Conservation (phyloP, 2,113 vertebrate species). For the Oncorhynchus mykiss region DNA sequence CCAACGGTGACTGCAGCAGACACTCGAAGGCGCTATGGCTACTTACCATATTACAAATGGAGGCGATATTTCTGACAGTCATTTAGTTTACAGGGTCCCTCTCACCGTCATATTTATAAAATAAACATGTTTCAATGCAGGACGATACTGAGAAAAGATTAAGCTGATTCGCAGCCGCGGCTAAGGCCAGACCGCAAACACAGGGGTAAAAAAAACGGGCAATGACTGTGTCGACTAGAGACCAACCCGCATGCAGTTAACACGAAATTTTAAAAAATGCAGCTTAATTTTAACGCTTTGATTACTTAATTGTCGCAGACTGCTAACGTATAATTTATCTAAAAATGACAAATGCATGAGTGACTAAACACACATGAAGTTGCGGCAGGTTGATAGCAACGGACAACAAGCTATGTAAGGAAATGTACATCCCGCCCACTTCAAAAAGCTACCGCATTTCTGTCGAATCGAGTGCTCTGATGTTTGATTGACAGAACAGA, state of each 20-base stretch:
- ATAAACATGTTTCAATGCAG: conserved; percentile 74
- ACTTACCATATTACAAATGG: conserved; percentile 99
- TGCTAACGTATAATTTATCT: background rate
- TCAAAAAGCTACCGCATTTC: background rate
- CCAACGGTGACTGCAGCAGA: conserved; percentile 32
- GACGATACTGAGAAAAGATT: conserved; percentile 40
- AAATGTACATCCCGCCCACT: conserved; percentile 46
- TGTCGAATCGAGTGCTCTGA: background rate
- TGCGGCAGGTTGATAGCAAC: conserved; percentile 68
- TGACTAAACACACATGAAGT: conserved; percentile 43
- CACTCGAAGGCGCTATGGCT: conserved; percentile 23
- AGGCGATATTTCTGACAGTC: conserved; percentile 99
- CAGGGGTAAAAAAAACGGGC: conserved; percentile 39
- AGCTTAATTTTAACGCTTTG: conserved; percentile 18
- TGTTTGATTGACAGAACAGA: conserved; percentile 14
- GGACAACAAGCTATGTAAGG: conserved; percentile 30
- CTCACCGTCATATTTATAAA: conserved; percentile 89
- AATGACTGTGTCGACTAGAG: conserved; percentile 27
- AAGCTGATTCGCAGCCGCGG: conserved; percentile 57
- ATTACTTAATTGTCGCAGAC: conserved; percentile 44
- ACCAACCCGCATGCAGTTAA: conserved; percentile 48
- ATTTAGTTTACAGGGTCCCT: conserved; percentile 93
- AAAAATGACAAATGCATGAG: conserved; percentile 24
- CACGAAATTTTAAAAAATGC: conserved; percentile 23
- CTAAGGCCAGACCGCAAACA: conserved; percentile 70